Evolutionary conservation across 1,140 invertebrate species (phyloP), one percentile per base, ranked within the genome.

Genomic region (Heliconius congener): DNA sequence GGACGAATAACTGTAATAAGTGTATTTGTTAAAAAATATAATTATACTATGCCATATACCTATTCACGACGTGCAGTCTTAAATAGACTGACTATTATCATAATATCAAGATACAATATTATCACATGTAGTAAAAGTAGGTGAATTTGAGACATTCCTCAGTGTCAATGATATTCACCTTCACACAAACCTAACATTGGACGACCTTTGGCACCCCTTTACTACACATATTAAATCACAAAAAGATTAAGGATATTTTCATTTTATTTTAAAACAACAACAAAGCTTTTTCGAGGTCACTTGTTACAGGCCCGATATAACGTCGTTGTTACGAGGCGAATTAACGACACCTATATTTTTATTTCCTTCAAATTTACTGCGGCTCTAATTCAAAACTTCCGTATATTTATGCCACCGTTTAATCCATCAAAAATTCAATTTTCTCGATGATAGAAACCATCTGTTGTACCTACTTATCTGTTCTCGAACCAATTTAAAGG

Each of bases 201-300:
- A 73, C 72, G 86, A 85, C 88, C 84, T 91, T 86, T 87, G 76
- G 82, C 78, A 82, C 82, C 73, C 84, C 78, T 85, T 87, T 87
- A 87, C 81, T 78, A 82, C 83, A 72, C 78, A 81, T 78, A 85
- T 66, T 87, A 87, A 86, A 90, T 88, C 85, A 83, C 77, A 60
- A 72, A 76, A 79, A 80, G 85, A 86, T 87, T 86, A 87, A 81
- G 83, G 84, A 85, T 87, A 83, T 82, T 82, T 79, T 76, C 52
- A 77, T 80, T 84, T 83, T 84, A 71, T 79, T 82, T 81, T 82
- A 78, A 83, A 81, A 87, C 84, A 84, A 83, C 80, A 77, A 83
- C 73, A 78, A 74, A 78, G 82, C 78, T 80, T 76, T 60, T 46
- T 66, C 84, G 86, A 90, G 85, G 84, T 82, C 81, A 60, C 72